Percentiles rank a stretch among this genome's conserved stretches.
These are phyloP conservation scores for Apostichopus parvimensis DNA, from an alignment of 35 echinoderm and acorn worm species.

Conservation along the genomic window DNA sequence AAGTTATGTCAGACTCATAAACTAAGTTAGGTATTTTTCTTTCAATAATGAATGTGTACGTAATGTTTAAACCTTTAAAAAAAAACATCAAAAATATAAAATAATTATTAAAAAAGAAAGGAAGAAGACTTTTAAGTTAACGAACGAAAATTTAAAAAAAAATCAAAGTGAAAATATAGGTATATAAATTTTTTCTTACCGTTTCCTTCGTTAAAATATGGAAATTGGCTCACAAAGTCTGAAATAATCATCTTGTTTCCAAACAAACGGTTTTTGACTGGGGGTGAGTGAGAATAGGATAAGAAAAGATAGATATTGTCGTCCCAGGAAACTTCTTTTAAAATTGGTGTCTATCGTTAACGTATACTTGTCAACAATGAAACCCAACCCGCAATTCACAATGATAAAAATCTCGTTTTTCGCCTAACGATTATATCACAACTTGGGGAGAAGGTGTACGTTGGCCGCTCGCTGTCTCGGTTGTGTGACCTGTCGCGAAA, in stretches of 20 bases:
- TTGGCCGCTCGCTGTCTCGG: background rate
- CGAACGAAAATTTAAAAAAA: background rate
- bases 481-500: background rate
- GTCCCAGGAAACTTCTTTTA: background rate
- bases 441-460: background rate
- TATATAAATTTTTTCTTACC: constrained; percentile 19
- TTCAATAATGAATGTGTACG: too few relatives aligned
- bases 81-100: too few relatives aligned
- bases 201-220: constrained; percentile 47
- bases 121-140: background rate
- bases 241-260: constrained; percentile 45
- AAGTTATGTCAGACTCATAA: too few relatives aligned
- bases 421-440: background rate
- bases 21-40: too few relatives aligned
- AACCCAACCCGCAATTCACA: background rate
- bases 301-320: background rate
- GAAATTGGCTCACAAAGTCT: constrained; percentile 53
- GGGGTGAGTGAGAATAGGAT: background rate
- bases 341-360: too few relatives aligned
- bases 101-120: too few relatives aligned
- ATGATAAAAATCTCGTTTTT: background rate
- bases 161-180: background rate
- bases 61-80: too few relatives aligned
- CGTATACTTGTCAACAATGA: background rate
- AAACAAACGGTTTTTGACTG: background rate